Evolutionary conservation across 2,113 vertebrate species (phyloP).

Genomic region (Petromus typicus): DNA sequence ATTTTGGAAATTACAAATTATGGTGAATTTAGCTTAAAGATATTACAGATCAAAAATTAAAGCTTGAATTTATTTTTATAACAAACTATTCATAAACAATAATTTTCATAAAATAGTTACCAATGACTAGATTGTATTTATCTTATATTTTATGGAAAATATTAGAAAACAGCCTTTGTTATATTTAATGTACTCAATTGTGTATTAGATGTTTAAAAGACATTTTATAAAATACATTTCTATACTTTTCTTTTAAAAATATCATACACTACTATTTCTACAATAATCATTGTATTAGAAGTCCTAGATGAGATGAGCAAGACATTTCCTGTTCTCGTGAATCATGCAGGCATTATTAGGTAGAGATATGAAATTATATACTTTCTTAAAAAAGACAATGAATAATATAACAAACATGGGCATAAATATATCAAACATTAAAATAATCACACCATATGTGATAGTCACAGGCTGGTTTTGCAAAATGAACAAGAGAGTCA

Average conservation of each 20-base stretch:
- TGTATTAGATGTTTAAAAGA: conserved; percentile 8
- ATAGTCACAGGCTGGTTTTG: background rate
- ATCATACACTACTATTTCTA: background rate
- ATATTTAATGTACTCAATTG: conserved; percentile 13
- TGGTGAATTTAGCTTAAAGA: conserved; percentile 32
- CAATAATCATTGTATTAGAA: background rate
- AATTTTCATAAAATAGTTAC: conserved; percentile 67
- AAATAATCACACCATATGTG: background rate
- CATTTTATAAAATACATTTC: background rate
- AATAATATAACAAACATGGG: background rate
- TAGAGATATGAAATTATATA: background rate
- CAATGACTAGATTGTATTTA: conserved; percentile 22
- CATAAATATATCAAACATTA: background rate
- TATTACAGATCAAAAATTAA: conserved; percentile 51
- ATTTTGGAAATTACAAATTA: background rate
- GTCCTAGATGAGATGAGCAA: background rate
- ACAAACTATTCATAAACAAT: conserved; percentile 46
- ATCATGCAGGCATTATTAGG: background rate
- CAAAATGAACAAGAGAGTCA: background rate
- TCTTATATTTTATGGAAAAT: conserved; percentile 44
- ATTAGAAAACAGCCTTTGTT: conserved; percentile 51
- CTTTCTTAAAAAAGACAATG: background rate
- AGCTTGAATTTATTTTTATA: conserved; percentile 49
- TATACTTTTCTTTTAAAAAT: background rate
- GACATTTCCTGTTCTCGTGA: background rate